Evolutionary conservation across 2,113 vertebrate genomes (phyloP), one percentile per base, ranked within the genome.

Genomic region (Verasper variegatus): DNA sequence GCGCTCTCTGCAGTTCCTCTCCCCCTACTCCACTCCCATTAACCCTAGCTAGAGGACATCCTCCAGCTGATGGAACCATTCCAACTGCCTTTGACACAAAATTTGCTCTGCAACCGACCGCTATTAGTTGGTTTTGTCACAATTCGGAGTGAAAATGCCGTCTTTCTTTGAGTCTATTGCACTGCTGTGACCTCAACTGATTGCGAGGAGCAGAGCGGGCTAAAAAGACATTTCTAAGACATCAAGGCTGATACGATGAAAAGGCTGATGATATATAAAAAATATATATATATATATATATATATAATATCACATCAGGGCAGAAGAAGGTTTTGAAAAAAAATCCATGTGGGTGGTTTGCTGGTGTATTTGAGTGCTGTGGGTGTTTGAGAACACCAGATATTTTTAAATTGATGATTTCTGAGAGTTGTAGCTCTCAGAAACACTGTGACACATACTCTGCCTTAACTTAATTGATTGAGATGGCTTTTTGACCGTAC

Each of bases 31-130:
- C 85, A 90, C 85, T 91, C 87, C 92, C 88, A 94, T 94, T 94
- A 93, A 93, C 91, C 92, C 89, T 23, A 77, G 89, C 85, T 89
- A 92, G 85, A 91, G 90, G 87, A 93, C 89, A 91, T 92, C 91
- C 86, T 93, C 88, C 81, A 71, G 81, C 67, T 89, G 91, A 94
- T 92, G 91, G 91, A 92, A 91, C 86, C 82, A 87, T 90, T 93
- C 89, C 89, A 88, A 89, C 84, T 91, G 86, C 86, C 91, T 89
- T 87, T 92, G 91, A 91, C 91, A 92, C 86, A 54, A 82, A 87
- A 82, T 92, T 86, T 88, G 89, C 89, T 88, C 84, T 78, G 78
- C 88, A 93, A 88, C 89, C 68, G 74, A 86, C 80, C 24, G 49
- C 88, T 89, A 92, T 90, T 92, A 90, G 88, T 85, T 78, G 73